Percentiles rank a stretch among this genome's conserved stretches.
These are phyloP conservation scores for Anolis apletophallus DNA, from an alignment of 2,797 vertebrate species.

Conservation along the genomic window DNA sequence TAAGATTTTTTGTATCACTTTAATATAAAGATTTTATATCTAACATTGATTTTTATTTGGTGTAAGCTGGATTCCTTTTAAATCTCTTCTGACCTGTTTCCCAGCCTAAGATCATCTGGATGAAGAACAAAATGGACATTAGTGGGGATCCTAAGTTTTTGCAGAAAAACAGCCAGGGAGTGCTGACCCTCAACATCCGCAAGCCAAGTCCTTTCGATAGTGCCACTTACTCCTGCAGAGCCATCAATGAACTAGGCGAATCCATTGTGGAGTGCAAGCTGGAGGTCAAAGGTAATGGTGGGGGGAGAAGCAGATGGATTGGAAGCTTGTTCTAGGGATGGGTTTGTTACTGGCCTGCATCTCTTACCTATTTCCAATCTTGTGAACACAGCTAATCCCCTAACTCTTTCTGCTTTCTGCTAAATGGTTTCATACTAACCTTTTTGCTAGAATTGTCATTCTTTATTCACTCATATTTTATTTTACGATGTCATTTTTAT, in stretches of 20 bases:
- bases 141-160: conserved; percentile 88
- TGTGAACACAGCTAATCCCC: background rate
- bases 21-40: too few species aligned
- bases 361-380: too few species aligned
- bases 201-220: conserved; percentile 75
- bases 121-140: conserved; percentile 91
- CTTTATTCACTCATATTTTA: background rate
- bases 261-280: conserved; percentile 88
- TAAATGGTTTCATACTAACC: background rate
- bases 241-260: conserved; percentile 82
- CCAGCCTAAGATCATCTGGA: conserved; percentile 90
- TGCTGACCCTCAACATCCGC: conserved; percentile 89
- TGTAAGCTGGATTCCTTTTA: background rate
- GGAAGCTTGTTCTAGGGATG: background rate
- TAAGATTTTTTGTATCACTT: too few species aligned
- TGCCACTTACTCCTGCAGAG: conserved; percentile 73
- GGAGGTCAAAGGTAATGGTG: conserved; percentile 84
- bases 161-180: conserved; percentile 89
- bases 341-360: background rate
- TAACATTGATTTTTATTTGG: too few species aligned
- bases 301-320: background rate
- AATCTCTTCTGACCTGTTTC: background rate
- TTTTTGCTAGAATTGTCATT: background rate
- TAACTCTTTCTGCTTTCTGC: background rate
- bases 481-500: background rate